These are phyloP conservation scores for Sminthurides bifidus DNA, from an alignment of 1,140 invertebrate genomes.

Conservation along the genomic window DNA sequence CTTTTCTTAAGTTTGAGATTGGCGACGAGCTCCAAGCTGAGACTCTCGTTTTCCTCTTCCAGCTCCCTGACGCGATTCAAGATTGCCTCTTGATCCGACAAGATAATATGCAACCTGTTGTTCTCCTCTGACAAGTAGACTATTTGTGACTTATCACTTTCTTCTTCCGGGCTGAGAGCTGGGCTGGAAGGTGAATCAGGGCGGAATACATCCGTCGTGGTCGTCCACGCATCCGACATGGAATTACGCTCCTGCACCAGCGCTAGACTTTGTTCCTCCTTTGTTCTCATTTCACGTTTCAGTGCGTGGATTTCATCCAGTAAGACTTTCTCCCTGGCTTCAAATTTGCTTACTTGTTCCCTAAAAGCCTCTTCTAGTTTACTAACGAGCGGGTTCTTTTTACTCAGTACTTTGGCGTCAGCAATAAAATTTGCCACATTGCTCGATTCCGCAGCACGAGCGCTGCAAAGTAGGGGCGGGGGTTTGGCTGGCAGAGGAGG, in stretches of 20 bases:
- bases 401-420: too few species aligned
- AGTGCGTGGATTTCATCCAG: constrained; percentile 31
- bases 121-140: constrained; percentile 32
- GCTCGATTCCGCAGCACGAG: not conserved
- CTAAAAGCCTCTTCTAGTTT: constrained; percentile 22
- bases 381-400: constrained; percentile 12
- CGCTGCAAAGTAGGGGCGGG: not conserved
- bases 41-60: constrained; percentile 34
- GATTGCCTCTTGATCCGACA: constrained; percentile 37
- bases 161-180: constrained; percentile 2
- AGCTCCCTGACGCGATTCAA: constrained; percentile 33
- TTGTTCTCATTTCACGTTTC: constrained; percentile 12
- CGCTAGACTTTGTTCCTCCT: too few species aligned
- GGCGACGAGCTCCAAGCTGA: constrained; percentile 31
- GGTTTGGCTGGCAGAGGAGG: not conserved
- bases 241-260: too few species aligned
- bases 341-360: constrained; percentile 28
- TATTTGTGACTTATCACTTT: constrained; percentile 25
- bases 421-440: too few species aligned
- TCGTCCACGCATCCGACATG: too few species aligned
- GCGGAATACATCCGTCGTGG: too few species aligned
- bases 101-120: constrained; percentile 32
- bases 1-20: constrained; percentile 27
- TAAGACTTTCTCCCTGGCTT: constrained; percentile 31
- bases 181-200: too few species aligned